Percentiles rank a stretch among this genome's conserved stretches.
These are phyloP conservation scores for Cardinalis cardinalis DNA, from an alignment of 2,113 vertebrate genomes.

Conservation along the genomic window DNA sequence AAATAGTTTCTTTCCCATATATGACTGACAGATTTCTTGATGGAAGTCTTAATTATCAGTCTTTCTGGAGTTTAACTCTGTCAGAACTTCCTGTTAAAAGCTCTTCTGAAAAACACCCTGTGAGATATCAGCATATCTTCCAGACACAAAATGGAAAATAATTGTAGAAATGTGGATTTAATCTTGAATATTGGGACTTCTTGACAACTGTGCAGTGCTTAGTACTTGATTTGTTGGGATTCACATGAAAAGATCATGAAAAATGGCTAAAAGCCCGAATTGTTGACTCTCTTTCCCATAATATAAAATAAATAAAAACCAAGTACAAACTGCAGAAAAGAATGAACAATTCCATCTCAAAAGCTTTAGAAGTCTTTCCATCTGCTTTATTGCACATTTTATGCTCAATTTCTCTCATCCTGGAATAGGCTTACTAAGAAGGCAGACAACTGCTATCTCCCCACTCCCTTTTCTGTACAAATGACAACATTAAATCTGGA, in stretches of 20 bases:
- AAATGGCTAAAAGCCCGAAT: not conserved
- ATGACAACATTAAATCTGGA: not conserved
- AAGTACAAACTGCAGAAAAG: not conserved
- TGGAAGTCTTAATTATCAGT: slow-evolving; percentile 10
- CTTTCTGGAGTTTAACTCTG: not conserved
- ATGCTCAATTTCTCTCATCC: not conserved
- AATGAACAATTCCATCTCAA: not conserved
- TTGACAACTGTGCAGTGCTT: not conserved
- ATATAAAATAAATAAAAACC: not conserved
- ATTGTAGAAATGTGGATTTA: not conserved
- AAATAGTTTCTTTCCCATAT: slow-evolving; percentile 9
- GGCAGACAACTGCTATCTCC: not conserved
- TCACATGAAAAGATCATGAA: not conserved
- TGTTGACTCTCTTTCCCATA: not conserved
- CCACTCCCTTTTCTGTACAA: not conserved
- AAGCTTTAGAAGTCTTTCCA: not conserved
- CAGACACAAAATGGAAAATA: not conserved
- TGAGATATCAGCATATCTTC: not conserved
- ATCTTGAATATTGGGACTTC: not conserved
- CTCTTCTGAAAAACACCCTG: not conserved
- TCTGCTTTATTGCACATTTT: not conserved
- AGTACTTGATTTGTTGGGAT: not conserved
- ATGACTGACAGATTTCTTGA: slow-evolving; percentile 19
- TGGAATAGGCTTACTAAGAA: not conserved
- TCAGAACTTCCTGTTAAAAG: slow-evolving; percentile 1